Evolutionary conservation across 2,888 invertebrate genomes (phyloP).

Genomic region (Coelogynopora nodosa): DNA sequence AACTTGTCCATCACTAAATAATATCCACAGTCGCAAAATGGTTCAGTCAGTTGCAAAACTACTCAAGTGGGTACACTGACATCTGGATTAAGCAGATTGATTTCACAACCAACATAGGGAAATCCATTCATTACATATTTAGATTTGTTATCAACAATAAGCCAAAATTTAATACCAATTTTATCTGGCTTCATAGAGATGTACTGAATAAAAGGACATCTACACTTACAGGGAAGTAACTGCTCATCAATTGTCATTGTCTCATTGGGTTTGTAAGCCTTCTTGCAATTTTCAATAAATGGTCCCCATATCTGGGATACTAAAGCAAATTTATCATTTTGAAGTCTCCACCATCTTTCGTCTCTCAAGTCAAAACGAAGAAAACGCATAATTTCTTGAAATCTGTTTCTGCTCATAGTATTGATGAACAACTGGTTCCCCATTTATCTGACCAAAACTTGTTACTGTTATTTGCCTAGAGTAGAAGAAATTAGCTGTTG

Average conservation of each 20-base stretch:
- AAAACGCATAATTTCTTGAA: conserved; percentile 36
- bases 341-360: not conserved
- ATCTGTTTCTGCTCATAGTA: not conserved
- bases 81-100: conserved; percentile 16
- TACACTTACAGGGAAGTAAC: conserved; percentile 32
- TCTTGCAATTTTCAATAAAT: conserved; percentile 36
- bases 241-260: conserved; percentile 39
- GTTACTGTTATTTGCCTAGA: not conserved
- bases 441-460: not conserved
- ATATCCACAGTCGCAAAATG: conserved; percentile 3
- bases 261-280: conserved; percentile 26
- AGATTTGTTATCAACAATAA: conserved; percentile 26
- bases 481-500: not conserved
- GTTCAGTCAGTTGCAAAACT: conserved; percentile 18
- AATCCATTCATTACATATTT: conserved; percentile 25
- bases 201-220: conserved; percentile 32
- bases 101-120: conserved; percentile 27
- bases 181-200: conserved; percentile 30
- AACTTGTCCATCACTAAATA: conserved; percentile 10
- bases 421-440: conserved; percentile 20
- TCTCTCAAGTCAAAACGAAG: conserved; percentile 35
- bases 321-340: conserved; percentile 29
- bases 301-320: conserved; percentile 21
- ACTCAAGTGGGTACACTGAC: not conserved
- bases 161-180: conserved; percentile 30